Conservation (phyloP, 2,113 vertebrate species). For the Gallinago jamesoni region DNA sequence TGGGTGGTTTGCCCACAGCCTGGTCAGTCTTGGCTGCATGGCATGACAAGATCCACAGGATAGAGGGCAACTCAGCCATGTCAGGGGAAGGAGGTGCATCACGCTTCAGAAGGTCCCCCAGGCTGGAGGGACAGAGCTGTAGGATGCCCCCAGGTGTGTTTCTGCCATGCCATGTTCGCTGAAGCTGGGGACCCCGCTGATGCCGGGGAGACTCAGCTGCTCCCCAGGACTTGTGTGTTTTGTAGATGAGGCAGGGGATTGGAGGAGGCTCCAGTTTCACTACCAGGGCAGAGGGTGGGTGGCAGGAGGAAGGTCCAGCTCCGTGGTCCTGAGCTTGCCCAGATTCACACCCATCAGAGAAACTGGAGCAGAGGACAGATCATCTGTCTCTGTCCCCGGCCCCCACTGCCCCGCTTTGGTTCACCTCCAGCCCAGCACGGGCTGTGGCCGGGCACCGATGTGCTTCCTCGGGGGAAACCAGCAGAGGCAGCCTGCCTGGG, state of each 20-base stretch:
- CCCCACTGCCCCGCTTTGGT: not conserved
- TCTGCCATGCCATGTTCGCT: rapidly evolving
- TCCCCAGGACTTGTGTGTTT: not conserved
- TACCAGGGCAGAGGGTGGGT: not conserved
- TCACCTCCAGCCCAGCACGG: not conserved
- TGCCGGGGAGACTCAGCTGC: not conserved
- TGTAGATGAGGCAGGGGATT: not conserved
- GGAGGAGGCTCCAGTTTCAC: not conserved
- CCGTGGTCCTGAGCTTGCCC: not conserved
- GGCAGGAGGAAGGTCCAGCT: not conserved
- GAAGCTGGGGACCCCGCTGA: not conserved
- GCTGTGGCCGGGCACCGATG: rapidly evolving
- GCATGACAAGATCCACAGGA: not conserved
- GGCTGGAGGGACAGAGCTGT: not conserved
- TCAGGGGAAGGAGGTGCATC: not conserved
- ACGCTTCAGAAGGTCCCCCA: rapidly evolving
- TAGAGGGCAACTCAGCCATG: not conserved
- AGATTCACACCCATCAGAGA: not conserved
- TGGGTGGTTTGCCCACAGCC: not conserved
- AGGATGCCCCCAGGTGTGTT: not conserved
- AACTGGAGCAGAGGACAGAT: not conserved
- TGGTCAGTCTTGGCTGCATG: not conserved
- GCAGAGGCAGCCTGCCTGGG: not conserved
- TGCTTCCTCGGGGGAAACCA: not conserved
- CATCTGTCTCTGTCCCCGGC: not conserved